Base-by-base conservation (phyloP, 2,113 vertebrate species). In the Podarcis muralis region DNA sequence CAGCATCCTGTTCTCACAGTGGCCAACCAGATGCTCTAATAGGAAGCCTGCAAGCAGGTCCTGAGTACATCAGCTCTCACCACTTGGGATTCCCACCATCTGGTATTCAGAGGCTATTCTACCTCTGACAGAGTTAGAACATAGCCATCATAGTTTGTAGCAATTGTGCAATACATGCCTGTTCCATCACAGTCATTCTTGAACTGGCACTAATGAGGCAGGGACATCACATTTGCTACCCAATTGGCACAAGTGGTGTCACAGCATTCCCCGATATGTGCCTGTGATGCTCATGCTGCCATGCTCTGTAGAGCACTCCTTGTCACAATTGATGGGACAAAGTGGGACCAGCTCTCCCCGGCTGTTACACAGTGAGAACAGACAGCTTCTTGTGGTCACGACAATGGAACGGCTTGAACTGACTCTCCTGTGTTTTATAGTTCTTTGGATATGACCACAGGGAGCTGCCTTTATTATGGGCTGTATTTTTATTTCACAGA, bases 391-490 rank as follows among this genome's bases (percentile, higher is more conserved):
- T 77, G 43, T 37, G 23, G 25, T 86, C 71, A 71, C 66, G 75
- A 62, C 90, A 87, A 79, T 72, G 43, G 85, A 90, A 81, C 84
- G 15, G 25, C 65, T 93, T 62, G 82, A 53, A 65, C 75, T 43
- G 27, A 81, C 71, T 85, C 87, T 83, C 59, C 88, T 81, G 66
- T 57, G 23, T 66, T 87, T 43, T 5, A 1, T 86, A 82, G 32
- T 71, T 86, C 68, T 87, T 62, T 91, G 43, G 53, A 88, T 89
- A 81, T 72, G 81, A 68, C 92, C 0, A 0, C 35, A 78, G 91
- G 59, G 92, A 94, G 23, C 35, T 84, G 59, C 78, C 48, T 90
- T 83, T 93, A 87, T 77, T 77, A 88, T 69, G 75, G 81, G 89
- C 79, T 89, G 53, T 86, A 88, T 87, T 91, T 94, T 91, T 86